phyloP scores from a whole-genome alignment of 2,888 invertebrate species.

The Apamea monoglypha region DNA sequence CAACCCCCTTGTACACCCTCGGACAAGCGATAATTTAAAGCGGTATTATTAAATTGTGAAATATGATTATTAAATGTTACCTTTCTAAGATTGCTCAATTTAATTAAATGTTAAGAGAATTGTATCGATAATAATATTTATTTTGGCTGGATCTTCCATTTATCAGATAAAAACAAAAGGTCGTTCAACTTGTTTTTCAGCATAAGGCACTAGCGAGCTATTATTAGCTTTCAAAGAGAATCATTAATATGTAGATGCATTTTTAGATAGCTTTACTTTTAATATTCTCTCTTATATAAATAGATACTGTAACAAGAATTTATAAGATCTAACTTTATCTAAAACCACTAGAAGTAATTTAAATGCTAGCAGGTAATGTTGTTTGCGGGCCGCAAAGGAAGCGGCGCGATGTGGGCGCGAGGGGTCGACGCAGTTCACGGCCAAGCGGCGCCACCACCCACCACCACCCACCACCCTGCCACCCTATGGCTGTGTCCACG shows the following conservation, averaged over 20 bases:
- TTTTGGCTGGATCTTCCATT: constrained; percentile 4
- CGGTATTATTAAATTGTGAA: constrained; percentile 44
- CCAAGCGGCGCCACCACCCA: constrained; percentile 70
- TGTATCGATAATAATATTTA: background rate
- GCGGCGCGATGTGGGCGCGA: constrained; percentile 69
- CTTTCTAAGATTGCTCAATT: background rate
- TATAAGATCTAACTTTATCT: constrained; percentile 20
- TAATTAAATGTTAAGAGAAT: constrained; percentile 13
- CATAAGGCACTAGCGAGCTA: constrained; percentile 8
- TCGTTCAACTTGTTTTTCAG: constrained; percentile 30
- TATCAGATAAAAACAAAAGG: constrained; percentile 26
- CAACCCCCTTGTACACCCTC: constrained; percentile 75
- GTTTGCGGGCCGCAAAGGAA: constrained; percentile 56
- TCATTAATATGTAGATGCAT: background rate
- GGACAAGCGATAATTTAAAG: constrained; percentile 46
- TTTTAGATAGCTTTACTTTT: background rate
- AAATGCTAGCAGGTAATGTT: constrained; percentile 66
- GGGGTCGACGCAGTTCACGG: constrained; percentile 88
- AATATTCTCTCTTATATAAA: constrained; percentile 5
- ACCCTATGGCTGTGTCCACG: constrained; percentile 67
- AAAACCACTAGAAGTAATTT: constrained; percentile 35
- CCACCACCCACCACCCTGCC: constrained; percentile 58
- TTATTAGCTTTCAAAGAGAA: background rate
- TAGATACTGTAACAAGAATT: constrained; percentile 12
- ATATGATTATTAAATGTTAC: constrained; percentile 30